phyloP scores from a whole-genome alignment of 2,797 vertebrate species.

The Mormyrus proboscirostris region DNA sequence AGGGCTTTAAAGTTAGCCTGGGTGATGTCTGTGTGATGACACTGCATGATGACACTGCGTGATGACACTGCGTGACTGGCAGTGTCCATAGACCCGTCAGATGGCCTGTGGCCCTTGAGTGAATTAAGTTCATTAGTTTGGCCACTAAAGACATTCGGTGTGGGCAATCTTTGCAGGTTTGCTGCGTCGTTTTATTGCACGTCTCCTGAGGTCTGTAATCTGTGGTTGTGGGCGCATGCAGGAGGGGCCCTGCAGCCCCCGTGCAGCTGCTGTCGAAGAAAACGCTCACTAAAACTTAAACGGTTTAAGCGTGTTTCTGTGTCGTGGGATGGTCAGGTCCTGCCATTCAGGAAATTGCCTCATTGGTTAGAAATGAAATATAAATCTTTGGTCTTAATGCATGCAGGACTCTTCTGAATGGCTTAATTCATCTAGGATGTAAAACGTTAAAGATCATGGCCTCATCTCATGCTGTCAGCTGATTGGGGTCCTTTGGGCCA shows the following conservation, averaged over 20 bases:
- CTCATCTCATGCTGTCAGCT: neutral
- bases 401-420: neutral
- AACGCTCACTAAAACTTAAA: neutral
- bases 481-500: neutral
- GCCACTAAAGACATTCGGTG: neutral
- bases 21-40: neutral
- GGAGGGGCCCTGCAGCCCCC: neutral
- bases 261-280: neutral
- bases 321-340: neutral
- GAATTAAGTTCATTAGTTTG: neutral
- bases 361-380: neutral
- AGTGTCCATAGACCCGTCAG: neutral
- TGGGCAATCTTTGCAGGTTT: neutral
- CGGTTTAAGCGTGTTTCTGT: neutral
- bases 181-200: neutral
- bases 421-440: neutral
- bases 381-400: neutral
- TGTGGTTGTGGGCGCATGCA: neutral
- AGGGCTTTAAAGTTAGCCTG: neutral
- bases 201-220: neutral
- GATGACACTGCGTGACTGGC: neutral
- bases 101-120: neutral
- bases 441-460: neutral
- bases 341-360: neutral
- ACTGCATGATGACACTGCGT: too few relatives aligned